Evolutionary conservation across 2,888 invertebrate genomes (phyloP).

Genomic region (Monochamus alternatus): DNA sequence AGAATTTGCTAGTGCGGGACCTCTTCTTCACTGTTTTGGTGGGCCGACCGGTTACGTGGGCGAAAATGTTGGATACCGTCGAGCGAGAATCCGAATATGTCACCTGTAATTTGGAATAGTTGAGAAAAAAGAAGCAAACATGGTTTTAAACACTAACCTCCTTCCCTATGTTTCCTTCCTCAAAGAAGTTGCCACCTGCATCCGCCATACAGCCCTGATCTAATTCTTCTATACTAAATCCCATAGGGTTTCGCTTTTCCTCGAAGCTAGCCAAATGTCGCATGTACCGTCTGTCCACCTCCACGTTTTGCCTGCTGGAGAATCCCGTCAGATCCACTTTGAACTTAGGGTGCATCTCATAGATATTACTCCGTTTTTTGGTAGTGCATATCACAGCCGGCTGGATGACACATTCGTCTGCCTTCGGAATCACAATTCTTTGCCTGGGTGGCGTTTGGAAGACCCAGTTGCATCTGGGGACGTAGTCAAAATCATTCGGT

Average conservation of each 20-base stretch:
- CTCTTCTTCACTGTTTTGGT: conserved; percentile 29
- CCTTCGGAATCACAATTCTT: conserved; percentile 41
- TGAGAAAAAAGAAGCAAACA: too few species aligned
- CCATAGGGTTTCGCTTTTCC: background rate
- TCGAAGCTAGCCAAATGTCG: conserved; percentile 37
- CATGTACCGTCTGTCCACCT: conserved; percentile 36
- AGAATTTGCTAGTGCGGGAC: conserved; percentile 2
- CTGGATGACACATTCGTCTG: conserved; percentile 48
- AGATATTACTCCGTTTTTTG: conserved; percentile 48
- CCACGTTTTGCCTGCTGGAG: conserved; percentile 30
- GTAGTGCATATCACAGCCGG: conserved; percentile 49
- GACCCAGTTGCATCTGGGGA: conserved; percentile 52
- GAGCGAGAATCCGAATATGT: background rate
- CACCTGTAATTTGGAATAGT: background rate
- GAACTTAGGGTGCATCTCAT: conserved; percentile 48
- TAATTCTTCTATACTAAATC: conserved; percentile 9
- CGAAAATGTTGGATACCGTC: background rate
- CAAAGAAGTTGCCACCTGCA: background rate
- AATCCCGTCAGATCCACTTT: conserved; percentile 34
- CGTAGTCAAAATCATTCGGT: conserved; percentile 30
- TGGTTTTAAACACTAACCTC: background rate
- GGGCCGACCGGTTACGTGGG: conserved; percentile 19
- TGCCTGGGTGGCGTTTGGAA: conserved; percentile 55
- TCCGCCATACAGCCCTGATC: background rate
- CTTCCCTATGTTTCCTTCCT: background rate